phyloP scores from a whole-genome alignment of 2,113 vertebrate species.

The Hiodon tergisus region DNA sequence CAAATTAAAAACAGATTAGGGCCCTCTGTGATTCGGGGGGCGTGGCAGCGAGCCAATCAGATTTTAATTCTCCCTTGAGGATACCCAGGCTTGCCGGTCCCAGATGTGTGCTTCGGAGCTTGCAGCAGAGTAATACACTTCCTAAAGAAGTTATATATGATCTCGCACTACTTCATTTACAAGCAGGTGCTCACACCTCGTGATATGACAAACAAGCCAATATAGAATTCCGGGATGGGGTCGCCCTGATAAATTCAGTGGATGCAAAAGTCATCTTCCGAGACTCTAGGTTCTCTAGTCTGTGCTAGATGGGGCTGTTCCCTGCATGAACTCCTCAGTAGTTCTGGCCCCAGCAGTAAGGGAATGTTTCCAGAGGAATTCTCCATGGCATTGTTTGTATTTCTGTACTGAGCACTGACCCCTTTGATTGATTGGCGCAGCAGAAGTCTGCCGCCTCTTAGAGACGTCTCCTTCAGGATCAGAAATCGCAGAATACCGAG shows the following conservation, averaged over 20 bases:
- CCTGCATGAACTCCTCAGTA: constrained; percentile 15
- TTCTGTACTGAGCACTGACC: constrained; percentile 21
- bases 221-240: constrained; percentile 35
- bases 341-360: constrained; percentile 38
- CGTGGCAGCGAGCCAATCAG: constrained; percentile 7
- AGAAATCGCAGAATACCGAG: not conserved
- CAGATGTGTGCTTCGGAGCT: not conserved
- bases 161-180: constrained; percentile 33
- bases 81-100: not conserved
- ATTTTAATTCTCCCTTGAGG: constrained; percentile 20
- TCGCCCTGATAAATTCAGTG: constrained; percentile 31
- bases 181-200: constrained; percentile 42
- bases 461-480: not conserved
- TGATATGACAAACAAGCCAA: constrained; percentile 48
- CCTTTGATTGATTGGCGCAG: constrained; percentile 26
- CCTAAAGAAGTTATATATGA: constrained; percentile 31
- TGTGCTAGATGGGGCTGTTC: too few relatives aligned
- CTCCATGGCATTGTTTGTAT: constrained; percentile 29
- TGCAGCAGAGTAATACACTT: constrained; percentile 7
- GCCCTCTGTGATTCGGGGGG: constrained; percentile 7
- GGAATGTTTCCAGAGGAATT: constrained; percentile 31
- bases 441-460: not conserved
- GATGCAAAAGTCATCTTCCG: constrained; percentile 38
- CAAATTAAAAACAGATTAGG: constrained; percentile 28
- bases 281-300: too few relatives aligned